phyloP scores from a whole-genome alignment of 1,140 invertebrate species.

The Drosophila bocki region DNA sequence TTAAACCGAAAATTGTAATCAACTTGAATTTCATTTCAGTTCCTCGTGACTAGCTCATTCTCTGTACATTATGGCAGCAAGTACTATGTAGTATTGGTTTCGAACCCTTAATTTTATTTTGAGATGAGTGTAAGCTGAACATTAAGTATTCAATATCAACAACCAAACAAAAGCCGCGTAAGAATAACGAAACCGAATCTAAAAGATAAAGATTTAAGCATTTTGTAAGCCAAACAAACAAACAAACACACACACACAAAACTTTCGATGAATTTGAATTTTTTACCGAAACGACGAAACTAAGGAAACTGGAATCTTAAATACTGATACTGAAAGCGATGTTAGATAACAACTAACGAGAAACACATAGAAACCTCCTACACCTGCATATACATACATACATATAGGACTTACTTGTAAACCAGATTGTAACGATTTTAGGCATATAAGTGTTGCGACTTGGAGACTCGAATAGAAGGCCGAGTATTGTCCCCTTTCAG shows the following conservation, averaged over 20 bases:
- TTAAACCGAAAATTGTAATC: constrained; percentile 26
- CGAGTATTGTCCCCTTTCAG: constrained; percentile 37
- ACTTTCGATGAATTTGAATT: constrained; percentile 54
- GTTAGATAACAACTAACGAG: constrained; percentile 31
- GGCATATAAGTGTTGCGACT: constrained; percentile 76
- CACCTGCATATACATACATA: constrained; percentile 58
- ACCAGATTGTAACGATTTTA: constrained; percentile 73
- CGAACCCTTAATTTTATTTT: not conserved
- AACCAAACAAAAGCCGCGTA: constrained; percentile 14
- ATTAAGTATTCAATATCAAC: constrained; percentile 37
- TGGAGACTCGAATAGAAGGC: constrained; percentile 39
- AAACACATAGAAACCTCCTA: constrained; percentile 55
- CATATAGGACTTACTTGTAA: constrained; percentile 63
- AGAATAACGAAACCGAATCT: constrained; percentile 32
- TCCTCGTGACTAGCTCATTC: constrained; percentile 16
- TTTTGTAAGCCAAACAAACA: constrained; percentile 42
- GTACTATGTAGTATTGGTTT: constrained; percentile 23
- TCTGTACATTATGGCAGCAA: constrained; percentile 21
- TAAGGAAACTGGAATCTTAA: constrained; percentile 58
- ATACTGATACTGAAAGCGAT: constrained; percentile 55
- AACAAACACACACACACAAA: constrained; percentile 18
- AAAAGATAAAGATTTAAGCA: constrained; percentile 24
- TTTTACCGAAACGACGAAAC: constrained; percentile 37
- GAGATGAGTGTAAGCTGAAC: constrained; percentile 6
- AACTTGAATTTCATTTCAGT: constrained; percentile 25